Conservation (phyloP, 2,888 invertebrate genomes). For the Eristalis intricaria region DNA sequence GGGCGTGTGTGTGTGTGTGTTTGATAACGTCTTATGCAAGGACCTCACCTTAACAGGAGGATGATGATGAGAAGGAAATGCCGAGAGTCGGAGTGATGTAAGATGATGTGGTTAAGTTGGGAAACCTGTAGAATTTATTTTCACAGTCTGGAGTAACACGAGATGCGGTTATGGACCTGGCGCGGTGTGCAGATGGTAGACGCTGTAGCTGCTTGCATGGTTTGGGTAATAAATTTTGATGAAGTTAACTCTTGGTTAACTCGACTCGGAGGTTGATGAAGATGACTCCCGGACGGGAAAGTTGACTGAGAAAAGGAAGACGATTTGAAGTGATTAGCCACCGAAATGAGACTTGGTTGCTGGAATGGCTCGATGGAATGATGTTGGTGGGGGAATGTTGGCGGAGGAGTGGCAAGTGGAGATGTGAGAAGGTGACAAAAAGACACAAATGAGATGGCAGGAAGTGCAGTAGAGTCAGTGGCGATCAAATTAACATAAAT, state of each 20-base stretch:
- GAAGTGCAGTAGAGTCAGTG: no score
- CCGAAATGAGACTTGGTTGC: no score
- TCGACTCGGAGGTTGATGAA: conserved; percentile 43
- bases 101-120: conserved; percentile 65
- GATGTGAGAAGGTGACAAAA: no score
- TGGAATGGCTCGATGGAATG: no score
- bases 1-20: neutral
- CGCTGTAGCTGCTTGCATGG: conserved; percentile 31
- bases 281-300: neutral
- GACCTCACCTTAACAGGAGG: neutral
- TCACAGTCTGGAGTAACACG: conserved; percentile 18
- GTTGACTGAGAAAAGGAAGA: no score
- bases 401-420: no score
- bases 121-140: conserved; percentile 66
- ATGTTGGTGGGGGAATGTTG: no score
- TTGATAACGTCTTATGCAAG: conserved; percentile 5
- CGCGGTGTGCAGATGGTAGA: conserved; percentile 40
- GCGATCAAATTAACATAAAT: no score
- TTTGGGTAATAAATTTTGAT: conserved; percentile 64
- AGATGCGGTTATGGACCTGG: conserved; percentile 40
- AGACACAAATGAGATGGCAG: no score
- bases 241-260: conserved; percentile 54
- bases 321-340: no score
- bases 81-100: neutral
- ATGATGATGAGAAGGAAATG: neutral